Base-by-base conservation (phyloP, 2,797 vertebrate species). In the Halcyon smyrnensis region DNA sequence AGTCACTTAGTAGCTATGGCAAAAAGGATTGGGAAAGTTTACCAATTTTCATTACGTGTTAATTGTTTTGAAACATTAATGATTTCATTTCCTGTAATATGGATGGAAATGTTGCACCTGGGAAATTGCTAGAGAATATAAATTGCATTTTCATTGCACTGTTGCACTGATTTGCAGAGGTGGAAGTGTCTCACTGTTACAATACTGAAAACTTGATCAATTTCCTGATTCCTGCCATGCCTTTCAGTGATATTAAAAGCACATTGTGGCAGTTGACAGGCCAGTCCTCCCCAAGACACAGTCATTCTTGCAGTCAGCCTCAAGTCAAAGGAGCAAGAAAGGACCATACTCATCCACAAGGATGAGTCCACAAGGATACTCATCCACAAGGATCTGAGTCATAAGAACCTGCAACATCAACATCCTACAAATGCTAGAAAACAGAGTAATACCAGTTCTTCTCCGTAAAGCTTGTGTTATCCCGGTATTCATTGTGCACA, bases 191-290 rank as follows among this genome's bases (percentile, higher is more conserved):
- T 73, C 74, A 69, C 16, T 36, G 32, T 77, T 81, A 65, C 77
- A 75, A 69, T 23, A 67, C 86, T 93, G 93, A 96, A 96, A 95
- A 82, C 14, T 34, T 65, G 62, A 64, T 92, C 57, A 68, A 82
- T 73, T 93, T 96, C 36, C 79, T 92, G 36, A 48, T 78, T 90
- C 74, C 11, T 48, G 48, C 64, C 62, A 57, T 85, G 59, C 27
- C 36, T 56, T 46, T 70, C 65, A 1, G 2, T 62, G 60, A n/a
- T 80, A 32, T 28, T 90, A 75, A 89, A 95, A 87, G 30, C 45
- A 76, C 32, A 53, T 11, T 19, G 41, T 34, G 41, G 36, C 50
- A 60, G 32, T 10, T 78, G 74, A 76, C 64, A 89, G 50, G 19
- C 10, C 48, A 56, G 32, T 74, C 53, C 73, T 82, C 71, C 76